phyloP scores from a whole-genome alignment of 1,140 invertebrate genomes.

The Bombus ignitus region DNA sequence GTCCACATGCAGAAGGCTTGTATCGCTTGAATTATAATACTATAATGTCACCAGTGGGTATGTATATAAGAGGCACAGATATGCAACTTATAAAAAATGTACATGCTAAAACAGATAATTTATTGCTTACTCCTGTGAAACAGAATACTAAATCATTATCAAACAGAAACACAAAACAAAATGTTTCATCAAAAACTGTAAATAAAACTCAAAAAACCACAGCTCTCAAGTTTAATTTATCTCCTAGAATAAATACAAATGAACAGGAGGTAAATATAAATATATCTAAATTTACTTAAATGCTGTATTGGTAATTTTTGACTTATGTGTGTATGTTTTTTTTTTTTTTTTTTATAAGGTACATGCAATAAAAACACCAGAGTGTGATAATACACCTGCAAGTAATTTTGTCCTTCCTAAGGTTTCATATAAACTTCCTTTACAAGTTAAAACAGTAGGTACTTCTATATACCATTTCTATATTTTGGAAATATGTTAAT shows the following conservation, averaged over 20 bases:
- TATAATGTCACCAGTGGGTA: constrained; percentile 58
- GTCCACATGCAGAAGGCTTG: constrained; percentile 22
- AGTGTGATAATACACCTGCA: not conserved
- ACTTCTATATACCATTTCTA: not conserved
- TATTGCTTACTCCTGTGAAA: constrained; percentile 20
- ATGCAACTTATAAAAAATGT: constrained; percentile 59
- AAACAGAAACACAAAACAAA: constrained; percentile 6
- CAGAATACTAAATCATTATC: not conserved
- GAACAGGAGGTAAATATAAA: constrained; percentile 33
- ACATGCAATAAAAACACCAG: not conserved
- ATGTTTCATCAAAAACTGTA: not conserved
- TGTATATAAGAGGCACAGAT: constrained; percentile 64
- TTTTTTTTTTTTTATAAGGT: constrained; percentile 3
- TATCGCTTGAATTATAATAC: constrained; percentile 49
- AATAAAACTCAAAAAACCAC: not conserved
- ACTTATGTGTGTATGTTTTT: not conserved
- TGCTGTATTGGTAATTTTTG: too few species aligned
- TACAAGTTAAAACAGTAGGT: constrained; percentile 32
- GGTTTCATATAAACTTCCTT: constrained; percentile 43
- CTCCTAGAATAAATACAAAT: constrained; percentile 17
- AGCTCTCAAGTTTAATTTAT: constrained; percentile 19
- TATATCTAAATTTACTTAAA: not conserved
- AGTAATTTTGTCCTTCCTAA: constrained; percentile 44
- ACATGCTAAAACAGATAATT: constrained; percentile 39
- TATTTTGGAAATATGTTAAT: constrained; percentile 5